Percentiles rank a stretch among this genome's conserved stretches.
Conservation (phyloP, 2,888 invertebrate species). For the Leptogaster cylindrica region DNA sequence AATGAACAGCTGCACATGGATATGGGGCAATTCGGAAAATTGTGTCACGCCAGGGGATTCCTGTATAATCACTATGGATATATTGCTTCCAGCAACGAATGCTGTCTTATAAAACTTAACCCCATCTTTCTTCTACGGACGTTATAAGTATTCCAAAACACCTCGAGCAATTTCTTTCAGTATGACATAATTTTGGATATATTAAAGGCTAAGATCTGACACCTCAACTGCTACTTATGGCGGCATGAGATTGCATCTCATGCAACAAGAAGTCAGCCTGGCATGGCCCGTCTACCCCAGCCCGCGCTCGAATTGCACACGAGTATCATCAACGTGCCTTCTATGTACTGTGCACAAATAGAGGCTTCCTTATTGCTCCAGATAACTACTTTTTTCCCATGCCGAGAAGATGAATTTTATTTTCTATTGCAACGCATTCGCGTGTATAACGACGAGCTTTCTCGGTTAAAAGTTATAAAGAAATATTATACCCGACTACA, state of each 20-base stretch:
- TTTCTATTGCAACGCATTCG: conserved; percentile 37
- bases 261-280: conserved; percentile 5
- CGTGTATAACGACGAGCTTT: conserved; percentile 14
- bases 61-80: conserved; percentile 9
- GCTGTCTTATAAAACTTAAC: conserved; percentile 5
- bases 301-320: too few relatives aligned
- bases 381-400: conserved; percentile 21
- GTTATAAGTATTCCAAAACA: conserved; percentile 23
- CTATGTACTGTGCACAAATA: conserved; percentile 5
- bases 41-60: conserved; percentile 20
- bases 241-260: conserved; percentile 29
- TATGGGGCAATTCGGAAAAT: conserved; percentile 31
- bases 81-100: background rate
- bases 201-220: conserved; percentile 36
- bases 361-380: conserved; percentile 25
- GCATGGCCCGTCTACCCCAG: conserved; percentile 16
- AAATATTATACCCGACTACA: background rate
- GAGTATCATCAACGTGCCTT: background rate
- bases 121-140: conserved; percentile 3
- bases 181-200: conserved; percentile 37
- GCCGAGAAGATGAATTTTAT: conserved; percentile 34
- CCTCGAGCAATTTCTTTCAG: conserved; percentile 30
- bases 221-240: conserved; percentile 37
- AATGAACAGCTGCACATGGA: too few relatives aligned
- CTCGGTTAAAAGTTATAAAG: background rate